Base-by-base conservation (phyloP, 2,888 invertebrate genomes). In the Dioctria rufipes region DNA sequence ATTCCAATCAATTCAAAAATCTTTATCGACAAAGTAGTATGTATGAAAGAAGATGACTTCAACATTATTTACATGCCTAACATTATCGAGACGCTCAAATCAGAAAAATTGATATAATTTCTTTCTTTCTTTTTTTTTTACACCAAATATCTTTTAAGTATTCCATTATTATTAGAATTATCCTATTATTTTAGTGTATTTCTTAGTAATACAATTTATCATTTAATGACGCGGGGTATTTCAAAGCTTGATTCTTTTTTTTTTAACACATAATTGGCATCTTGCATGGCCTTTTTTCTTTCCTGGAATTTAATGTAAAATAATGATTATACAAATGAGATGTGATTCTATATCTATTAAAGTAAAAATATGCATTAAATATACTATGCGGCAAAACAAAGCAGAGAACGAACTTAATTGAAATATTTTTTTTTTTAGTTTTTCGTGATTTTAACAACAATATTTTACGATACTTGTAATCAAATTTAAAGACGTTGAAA, bases 1-100 rank as follows among this genome's bases (percentile, higher is more conserved):
- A 42, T 79, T 42, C 79, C 67, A 37, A 60, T 60, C 3, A 79
- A 79, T 46, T 46, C 67, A 46, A 67, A 60, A 69, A 25, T 58
- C 4, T 5, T 69, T 43, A 13, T 79, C 5, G 43, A 67, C 3
- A 60, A 79, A 58, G 66, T 69, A n/a, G 58, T 9, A 11, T n/a
- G 37, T 37, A 9, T 25, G 2, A 6, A 5, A 5, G 79, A 79
- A 9, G 67, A 37, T n/a, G 79, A 79, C 3, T 39, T 43, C n/a
- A 79, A 79, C 46, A 4, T 67, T n/a, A 67, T 79, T n/a, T 67
- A 11, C 43, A 42, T 79, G 43, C 9, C 58, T 5, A 69, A 58
- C 58, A 37, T 79, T 43, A 37, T 79, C 58, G 5, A 67, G 1
- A 60, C 4, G 11, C 43, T 79, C 2, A 54, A 69, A 46, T 5